Conservation (phyloP, 2,888 invertebrate species). For the Tachina grossa region DNA sequence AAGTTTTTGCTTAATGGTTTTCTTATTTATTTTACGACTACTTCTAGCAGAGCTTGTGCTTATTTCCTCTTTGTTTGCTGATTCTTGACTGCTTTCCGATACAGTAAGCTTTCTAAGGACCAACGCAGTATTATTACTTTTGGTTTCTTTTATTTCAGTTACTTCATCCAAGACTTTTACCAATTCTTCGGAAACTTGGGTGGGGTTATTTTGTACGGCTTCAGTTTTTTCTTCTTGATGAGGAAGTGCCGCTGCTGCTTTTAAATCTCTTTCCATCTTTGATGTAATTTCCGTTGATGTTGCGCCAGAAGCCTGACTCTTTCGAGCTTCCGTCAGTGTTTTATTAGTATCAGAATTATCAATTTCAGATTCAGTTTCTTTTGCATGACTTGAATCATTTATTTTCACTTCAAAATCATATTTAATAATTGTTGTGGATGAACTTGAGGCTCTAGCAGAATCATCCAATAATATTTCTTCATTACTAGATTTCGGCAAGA, state of each 20-base stretch:
- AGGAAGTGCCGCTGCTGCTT: neutral
- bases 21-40: slow-evolving; percentile 27
- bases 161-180: neutral
- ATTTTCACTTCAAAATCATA: slow-evolving; percentile 57
- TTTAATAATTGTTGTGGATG: slow-evolving; percentile 33
- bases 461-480: slow-evolving; percentile 7
- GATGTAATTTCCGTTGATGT: neutral
- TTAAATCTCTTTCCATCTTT: neutral
- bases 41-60: slow-evolving; percentile 2
- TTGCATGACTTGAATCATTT: slow-evolving; percentile 22
- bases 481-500: neutral
- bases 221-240: neutral
- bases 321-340: slow-evolving; percentile 14
- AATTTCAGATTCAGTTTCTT: neutral
- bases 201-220: neutral
- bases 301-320: neutral
- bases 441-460: neutral
- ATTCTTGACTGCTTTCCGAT: slow-evolving; percentile 32
- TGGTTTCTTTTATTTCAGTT: neutral
- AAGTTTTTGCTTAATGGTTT: neutral
- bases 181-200: neutral
- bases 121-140: neutral
- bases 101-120: slow-evolving; percentile 4
- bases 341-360: neutral
- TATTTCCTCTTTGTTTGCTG: neutral